A percentile compares a stretch with the other conserved stretches of the same genome.
These are phyloP conservation scores for Sternarchorhynchus goeldii DNA, from an alignment of 2,797 vertebrate genomes.

Conservation along the genomic window DNA sequence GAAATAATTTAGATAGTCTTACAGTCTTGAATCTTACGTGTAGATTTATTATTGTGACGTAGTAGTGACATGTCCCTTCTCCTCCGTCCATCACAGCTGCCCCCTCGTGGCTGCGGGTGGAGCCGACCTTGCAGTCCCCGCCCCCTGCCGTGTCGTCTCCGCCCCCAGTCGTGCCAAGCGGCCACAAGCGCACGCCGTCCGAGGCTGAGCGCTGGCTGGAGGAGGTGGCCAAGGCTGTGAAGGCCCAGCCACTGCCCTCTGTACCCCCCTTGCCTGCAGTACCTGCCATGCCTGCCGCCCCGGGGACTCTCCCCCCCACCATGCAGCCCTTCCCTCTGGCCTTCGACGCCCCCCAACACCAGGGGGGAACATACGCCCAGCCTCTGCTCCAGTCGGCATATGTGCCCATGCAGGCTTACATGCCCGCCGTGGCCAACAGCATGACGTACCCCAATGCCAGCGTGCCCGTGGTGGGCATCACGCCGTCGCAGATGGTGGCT, in stretches of 20 bases:
- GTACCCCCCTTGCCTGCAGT: too few relatives aligned
- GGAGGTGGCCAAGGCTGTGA: constrained; percentile 86
- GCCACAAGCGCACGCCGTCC: constrained; percentile 88
- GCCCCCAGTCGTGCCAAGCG: constrained; percentile 58
- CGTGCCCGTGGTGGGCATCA: constrained; percentile 89
- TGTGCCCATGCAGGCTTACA: constrained; percentile 79
- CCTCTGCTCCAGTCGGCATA: constrained; percentile 79
- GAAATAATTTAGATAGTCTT: too few relatives aligned
- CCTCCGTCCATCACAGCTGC: constrained; percentile 63
- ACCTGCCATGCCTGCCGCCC: constrained; percentile 42
- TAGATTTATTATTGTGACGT: too few relatives aligned
- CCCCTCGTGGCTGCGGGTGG: constrained; percentile 78
- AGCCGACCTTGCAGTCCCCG: constrained; percentile 68
- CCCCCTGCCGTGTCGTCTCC: too few relatives aligned
- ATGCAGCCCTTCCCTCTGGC: constrained; percentile 81
- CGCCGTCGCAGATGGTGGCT: constrained; percentile 93
- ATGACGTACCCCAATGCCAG: constrained; percentile 81
- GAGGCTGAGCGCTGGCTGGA: constrained; percentile 92
- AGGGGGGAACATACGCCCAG: constrained; percentile 72
- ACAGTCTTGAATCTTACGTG: too few relatives aligned
- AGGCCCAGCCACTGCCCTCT: constrained; percentile 62
- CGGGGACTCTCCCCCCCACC: constrained; percentile 75
- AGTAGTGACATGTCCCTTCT: background rate
- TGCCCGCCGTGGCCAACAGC: constrained; percentile 76
- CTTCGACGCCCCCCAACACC: constrained; percentile 74